Base-by-base conservation (phyloP, 2,797 vertebrate species). In the Lithobates pipiens region DNA sequence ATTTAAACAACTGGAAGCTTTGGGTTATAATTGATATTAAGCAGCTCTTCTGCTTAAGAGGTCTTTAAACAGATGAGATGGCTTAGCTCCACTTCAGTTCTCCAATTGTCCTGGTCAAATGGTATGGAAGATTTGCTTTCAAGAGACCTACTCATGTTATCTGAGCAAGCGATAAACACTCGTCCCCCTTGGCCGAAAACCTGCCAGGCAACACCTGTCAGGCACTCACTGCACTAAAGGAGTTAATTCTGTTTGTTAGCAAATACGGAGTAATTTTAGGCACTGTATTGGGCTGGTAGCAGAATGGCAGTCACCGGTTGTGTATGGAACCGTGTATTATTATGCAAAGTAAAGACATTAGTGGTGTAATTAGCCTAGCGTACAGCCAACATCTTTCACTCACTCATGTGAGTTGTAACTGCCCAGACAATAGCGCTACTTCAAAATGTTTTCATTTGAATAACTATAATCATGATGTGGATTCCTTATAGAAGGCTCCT, bases 281-380 rank as follows among this genome's bases (percentile, higher is more conserved):
- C 89, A 92, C 91, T 91, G 85, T 91, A 91, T 89, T 80, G 88
- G 89, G 89, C 85, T 88, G 87, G 90, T 91, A 91, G 89, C 90
- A 85, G 88, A 91, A 86, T 83, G 82, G 85, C 88, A 85, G 90
- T 90, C 91, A 91, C 91, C 91, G 90, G 87, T 91, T 88, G 88
- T 89, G 90, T 92, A 90, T 88, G 68, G 85, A 91, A 92, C 89
- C 88, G 85, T 88, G 89, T 91, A 92, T 93, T 93, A 89, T 92
- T 93, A 93, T 92, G 90, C 91, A 93, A 93, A 93, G 90, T 85
- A 90, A 92, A 92, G 91, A 89, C 89, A 92, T 92, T 92, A 92
- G 87, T 89, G 89, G 86, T 92, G 89, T 91, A 93, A 92, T 91
- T 90, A 92, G 90, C 86, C 89, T n/a, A 88, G 88, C 90, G 88